A percentile compares a stretch with the other conserved stretches of the same genome.
Evolutionary conservation across 2,113 vertebrate species (phyloP).

Genomic region (Isurus oxyrinchus): DNA sequence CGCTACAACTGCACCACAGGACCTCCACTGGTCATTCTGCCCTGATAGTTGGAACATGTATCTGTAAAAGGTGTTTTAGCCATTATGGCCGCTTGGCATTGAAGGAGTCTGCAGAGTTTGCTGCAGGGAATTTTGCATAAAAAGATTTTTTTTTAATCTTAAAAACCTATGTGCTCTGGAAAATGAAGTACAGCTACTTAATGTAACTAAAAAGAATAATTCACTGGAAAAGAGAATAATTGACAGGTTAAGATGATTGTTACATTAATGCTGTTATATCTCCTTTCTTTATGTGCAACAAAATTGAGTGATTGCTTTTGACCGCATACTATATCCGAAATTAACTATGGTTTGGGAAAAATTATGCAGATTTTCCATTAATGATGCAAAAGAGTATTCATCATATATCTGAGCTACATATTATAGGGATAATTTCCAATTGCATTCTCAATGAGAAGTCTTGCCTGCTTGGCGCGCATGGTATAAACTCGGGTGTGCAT

Average conservation of each 20-base stretch:
- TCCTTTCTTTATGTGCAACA: not conserved
- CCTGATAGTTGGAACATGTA: not conserved
- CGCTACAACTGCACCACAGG: too few species aligned
- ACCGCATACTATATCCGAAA: not conserved
- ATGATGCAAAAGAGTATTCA: not conserved
- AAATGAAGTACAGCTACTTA: not conserved
- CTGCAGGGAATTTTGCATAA: not conserved
- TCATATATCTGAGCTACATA: too few species aligned
- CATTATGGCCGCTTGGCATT: not conserved
- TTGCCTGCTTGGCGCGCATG: not conserved
- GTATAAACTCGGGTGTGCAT: not conserved
- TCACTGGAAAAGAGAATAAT: not conserved
- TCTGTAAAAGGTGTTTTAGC: not conserved
- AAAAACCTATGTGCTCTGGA: not conserved
- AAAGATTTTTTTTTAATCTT: not conserved
- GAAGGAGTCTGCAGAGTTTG: not conserved
- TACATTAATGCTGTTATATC: not conserved
- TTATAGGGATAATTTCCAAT: not conserved
- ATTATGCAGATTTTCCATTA: not conserved
- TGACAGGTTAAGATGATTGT: not conserved
- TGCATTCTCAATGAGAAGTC: not conserved
- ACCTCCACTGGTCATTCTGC: not conserved
- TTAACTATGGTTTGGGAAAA: not conserved
- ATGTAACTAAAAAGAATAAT: not conserved
- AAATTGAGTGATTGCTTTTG: not conserved